A percentile compares a stretch with the other conserved stretches of the same genome.
Evolutionary conservation across 2,113 vertebrate species (phyloP).

Genomic region (Misgurnus mizolepis): DNA sequence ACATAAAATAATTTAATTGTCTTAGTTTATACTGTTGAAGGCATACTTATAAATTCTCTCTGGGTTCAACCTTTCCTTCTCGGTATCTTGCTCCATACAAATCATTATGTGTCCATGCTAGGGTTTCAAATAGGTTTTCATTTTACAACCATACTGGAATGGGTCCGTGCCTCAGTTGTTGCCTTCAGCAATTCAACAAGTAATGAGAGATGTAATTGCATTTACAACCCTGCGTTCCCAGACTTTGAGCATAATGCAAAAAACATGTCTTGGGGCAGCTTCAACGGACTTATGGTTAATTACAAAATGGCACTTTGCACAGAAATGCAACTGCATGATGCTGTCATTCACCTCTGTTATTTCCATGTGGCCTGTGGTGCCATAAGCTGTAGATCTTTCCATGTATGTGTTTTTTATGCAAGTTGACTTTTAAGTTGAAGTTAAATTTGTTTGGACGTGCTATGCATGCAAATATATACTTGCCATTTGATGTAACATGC

Average conservation of each 20-base stretch:
- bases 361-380: neutral
- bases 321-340: neutral
- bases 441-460: slow-evolving; percentile 2
- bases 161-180: slow-evolving; percentile 5
- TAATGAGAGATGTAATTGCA: slow-evolving; percentile 63
- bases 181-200: slow-evolving; percentile 43
- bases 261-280: slow-evolving; percentile 45
- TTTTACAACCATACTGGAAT: slow-evolving; percentile 11
- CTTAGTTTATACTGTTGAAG: too few species aligned
- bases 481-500: slow-evolving; percentile 11
- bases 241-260: slow-evolving; percentile 47
- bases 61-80: neutral
- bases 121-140: slow-evolving; percentile 1
- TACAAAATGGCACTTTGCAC: slow-evolving; percentile 40
- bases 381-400: slow-evolving; percentile 25
- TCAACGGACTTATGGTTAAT: slow-evolving; percentile 54
- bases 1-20: too few species aligned
- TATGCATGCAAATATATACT: slow-evolving; percentile 22
- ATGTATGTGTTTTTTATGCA: slow-evolving; percentile 15
- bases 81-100: neutral
- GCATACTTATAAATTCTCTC: neutral
- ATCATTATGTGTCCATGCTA: neutral
- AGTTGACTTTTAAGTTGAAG: neutral
- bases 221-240: slow-evolving; percentile 38
- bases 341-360: slow-evolving; percentile 35